Conservation (phyloP, 1,140 invertebrate species). For the Hormaphis cornu region DNA sequence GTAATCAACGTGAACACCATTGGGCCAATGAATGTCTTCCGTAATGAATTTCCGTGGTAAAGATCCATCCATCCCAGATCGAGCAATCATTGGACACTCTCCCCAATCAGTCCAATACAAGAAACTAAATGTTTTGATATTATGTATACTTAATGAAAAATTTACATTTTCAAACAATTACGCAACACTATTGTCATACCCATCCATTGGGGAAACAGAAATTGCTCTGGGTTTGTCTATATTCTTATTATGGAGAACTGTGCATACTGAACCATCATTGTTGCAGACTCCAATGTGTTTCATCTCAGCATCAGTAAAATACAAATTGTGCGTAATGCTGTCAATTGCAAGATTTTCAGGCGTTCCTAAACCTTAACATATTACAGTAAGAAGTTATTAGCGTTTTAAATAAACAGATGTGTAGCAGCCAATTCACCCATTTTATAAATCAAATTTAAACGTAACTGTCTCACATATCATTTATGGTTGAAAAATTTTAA, state of each 20-base stretch:
- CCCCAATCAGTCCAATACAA: constrained; percentile 87
- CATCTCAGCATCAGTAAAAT: constrained; percentile 65
- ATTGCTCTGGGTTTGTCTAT: constrained; percentile 53
- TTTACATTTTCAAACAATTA: constrained; percentile 1
- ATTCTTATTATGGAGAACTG: constrained; percentile 50
- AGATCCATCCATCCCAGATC: constrained; percentile 77
- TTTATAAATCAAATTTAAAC: too few relatives aligned
- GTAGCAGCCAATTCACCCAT: not conserved
- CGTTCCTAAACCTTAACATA: constrained; percentile 55
- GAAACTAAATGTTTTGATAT: constrained; percentile 43
- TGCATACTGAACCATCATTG: constrained; percentile 52
- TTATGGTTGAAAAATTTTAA: too few relatives aligned
- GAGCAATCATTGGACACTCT: constrained; percentile 57
- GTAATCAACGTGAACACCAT: constrained; percentile 79
- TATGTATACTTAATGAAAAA: not conserved
- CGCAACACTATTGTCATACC: constrained; percentile 43
- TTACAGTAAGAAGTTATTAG: not conserved
- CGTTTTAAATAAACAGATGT: not conserved
- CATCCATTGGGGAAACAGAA: constrained; percentile 51
- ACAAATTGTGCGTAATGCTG: constrained; percentile 69
- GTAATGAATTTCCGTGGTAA: constrained; percentile 46
- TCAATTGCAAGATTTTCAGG: constrained; percentile 71
- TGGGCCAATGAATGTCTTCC: constrained; percentile 68
- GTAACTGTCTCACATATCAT: too few relatives aligned
- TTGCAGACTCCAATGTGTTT: constrained; percentile 66